Evolutionary conservation across 2,888 invertebrate species (phyloP).

Genomic region (Lepidocyrtoides sp.): DNA sequence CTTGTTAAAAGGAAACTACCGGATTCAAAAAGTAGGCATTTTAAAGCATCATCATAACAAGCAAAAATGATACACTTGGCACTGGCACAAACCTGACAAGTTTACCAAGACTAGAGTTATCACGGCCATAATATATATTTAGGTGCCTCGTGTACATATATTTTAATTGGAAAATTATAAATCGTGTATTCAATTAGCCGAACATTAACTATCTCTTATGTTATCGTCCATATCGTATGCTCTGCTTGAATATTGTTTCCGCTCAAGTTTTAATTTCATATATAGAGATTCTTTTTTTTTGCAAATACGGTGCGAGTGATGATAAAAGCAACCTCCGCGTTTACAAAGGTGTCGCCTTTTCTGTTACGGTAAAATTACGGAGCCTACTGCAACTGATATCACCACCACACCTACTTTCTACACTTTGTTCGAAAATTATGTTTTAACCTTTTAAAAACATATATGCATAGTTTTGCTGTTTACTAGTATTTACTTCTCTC

Average conservation of each 20-base stretch:
- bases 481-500: too few species aligned
- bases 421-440: constrained; percentile 17
- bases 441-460: constrained; percentile 25
- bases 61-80: too few species aligned
- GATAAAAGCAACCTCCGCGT: too few species aligned
- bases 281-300: too few species aligned
- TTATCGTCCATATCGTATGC: background rate
- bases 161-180: background rate
- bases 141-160: background rate
- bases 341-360: constrained; percentile 38
- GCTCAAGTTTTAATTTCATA: background rate
- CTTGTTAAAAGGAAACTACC: background rate
- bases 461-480: background rate
- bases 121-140: background rate
- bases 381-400: constrained; percentile 29
- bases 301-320: too few species aligned
- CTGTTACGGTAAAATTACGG: constrained; percentile 30
- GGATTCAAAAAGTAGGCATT: background rate
- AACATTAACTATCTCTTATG: background rate
- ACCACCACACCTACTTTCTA: constrained; percentile 53
- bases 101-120: background rate
- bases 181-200: background rate
- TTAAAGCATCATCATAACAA: too few species aligned
- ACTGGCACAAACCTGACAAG: background rate
- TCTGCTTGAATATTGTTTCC: background rate